Base-by-base conservation (phyloP, 2,888 invertebrate species). In the Didymodactylos carnosus region DNA sequence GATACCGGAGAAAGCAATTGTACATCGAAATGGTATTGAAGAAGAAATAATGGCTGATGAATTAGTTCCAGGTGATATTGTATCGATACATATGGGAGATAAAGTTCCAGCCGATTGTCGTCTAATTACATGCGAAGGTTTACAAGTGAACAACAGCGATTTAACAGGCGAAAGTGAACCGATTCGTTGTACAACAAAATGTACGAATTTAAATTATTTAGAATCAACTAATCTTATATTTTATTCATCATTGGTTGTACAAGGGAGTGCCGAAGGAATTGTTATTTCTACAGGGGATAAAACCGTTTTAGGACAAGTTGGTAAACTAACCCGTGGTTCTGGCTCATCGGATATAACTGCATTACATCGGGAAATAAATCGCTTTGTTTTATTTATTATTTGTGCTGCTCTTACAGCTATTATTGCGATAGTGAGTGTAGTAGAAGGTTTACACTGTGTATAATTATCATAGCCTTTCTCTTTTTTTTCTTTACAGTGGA, bases 181-280 rank as follows among this genome's bases (percentile, higher is more conserved):
- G n/a, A 11, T 23, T 29, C 41, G 40, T 19, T 53, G 72, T 41
- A 72, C 62, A n/a, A 23, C 41, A 19, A 39, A 72, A 41, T 72
- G 72, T 19, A 72, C 72, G 2, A 41, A 72, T 72, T 39, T 39
- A 27, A 25, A 40, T 14, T 62, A 39, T 23, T 29, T 72, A 14
- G 72, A 72, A 35, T 72, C 72, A 29, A 72, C 53, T n/a, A 72
- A 72, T 41, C 46, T 71, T 49, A 49, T 39, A 11, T 71, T 49
- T 49, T 41, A 62, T 25, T 53, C 72, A 8, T 53, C 72, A 41
- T 62, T 72, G 39, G 43, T 62, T 29, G 53, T 53, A 6, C 53
- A 62, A 19, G 72, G 72, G 27, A 53, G 41, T 62, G 72, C 62
- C 29, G 53, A 72, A 40, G 72, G 40, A 13, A 72, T 72, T 40